Base-by-base conservation (phyloP, 2,797 vertebrate genomes). In the Enteromius unitaeniatus region DNA sequence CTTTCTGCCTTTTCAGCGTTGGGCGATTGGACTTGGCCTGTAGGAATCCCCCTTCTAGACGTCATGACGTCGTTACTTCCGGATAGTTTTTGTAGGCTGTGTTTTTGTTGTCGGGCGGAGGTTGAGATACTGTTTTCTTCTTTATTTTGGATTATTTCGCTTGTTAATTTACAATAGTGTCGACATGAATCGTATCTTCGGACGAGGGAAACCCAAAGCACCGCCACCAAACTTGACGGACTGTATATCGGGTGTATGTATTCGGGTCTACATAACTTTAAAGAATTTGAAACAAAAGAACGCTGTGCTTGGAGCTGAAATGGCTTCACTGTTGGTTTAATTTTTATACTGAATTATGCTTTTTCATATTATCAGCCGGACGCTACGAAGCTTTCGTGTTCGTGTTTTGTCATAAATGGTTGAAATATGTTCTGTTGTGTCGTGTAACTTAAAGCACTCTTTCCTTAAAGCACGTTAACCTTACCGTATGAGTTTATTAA, bases 111-210 rank as follows among this genome's bases (percentile, higher is more conserved):
- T 77, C 26, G 78, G 1, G n/a, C 14, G 26, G 64, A 62, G 31
- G 65, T 68, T 47, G 74, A n/a, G 26, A 47, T 1, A 65, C 6
- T 21, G 78, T 73, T 76, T 77, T 67, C 60, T 37, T 31, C 34
- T 73, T n/a, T 78, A 70, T 73, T 17, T 9, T 10, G n/a, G 8
- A 26, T 55, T 58, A 26, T 55, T 28, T n/a, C 31, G 3, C 47
- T 0, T 6, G 4, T 81, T 69, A 23, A 45, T 62, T 47, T 14
- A 53, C 42, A 76, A 58, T 23, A 34, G 84, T 85, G 67, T 67
- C 26, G 11, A 90, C 51, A 99, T 99, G 98, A 99, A 99, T 88
- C 96, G 98, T 42, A 94, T 99, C 84, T 99, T 99, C 79, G 98
- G 98, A 2, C 93, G 89, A 85, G 95, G 96, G 15, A 98, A 96